Base-by-base conservation (phyloP, 1,140 invertebrate species). In the Zophobas morio region DNA sequence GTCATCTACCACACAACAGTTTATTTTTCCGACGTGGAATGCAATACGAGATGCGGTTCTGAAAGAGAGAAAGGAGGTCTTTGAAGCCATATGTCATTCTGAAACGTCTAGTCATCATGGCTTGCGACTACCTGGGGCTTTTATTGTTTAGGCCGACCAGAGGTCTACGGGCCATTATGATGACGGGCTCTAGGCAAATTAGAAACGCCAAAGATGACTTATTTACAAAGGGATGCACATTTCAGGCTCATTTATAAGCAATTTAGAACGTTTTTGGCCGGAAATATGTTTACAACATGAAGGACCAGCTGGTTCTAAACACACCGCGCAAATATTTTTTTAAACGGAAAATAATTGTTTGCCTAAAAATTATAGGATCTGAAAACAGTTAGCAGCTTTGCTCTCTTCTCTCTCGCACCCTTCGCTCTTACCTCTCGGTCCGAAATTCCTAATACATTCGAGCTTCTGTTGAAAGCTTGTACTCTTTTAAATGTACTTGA, bases 11-110 rank as follows among this genome's bases (percentile, higher is more conserved):
- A 66, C 74, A 70, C 53, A 76, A 79, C 73, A 74, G 76, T 75
- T 80, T 80, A 80, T 80, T 80, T 80, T 80, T 80, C 79, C 40
- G 66, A 70, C 73, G 47, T 76, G 77, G 79, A 80, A 80, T 80
- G 79, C 74, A 80, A 80, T 79, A 71, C 66, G 60, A 79, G 57
- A 63, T 76, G 79, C 76, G 75, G 74, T 78, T 47, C 63, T 78
- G 63, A 73, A 74, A 74, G 74, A 53, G 70, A 72, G 70, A 53
- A 77, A 71, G 75, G 66, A 77, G 75, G 74, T 56, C 73, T 77
- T 72, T 72, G 32, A 53, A 66, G 74, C 78, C 78, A 81, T 81
- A 81, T 79, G 80, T 81, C 80, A 81, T 81, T 79, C 74, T 57
- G 54, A 53, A 78, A 57, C 60, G 72, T 80, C 72, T 75, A 72